These are phyloP conservation scores for Ceratina calcarata DNA, from an alignment of 1,140 invertebrate genomes.

Conservation along the genomic window DNA sequence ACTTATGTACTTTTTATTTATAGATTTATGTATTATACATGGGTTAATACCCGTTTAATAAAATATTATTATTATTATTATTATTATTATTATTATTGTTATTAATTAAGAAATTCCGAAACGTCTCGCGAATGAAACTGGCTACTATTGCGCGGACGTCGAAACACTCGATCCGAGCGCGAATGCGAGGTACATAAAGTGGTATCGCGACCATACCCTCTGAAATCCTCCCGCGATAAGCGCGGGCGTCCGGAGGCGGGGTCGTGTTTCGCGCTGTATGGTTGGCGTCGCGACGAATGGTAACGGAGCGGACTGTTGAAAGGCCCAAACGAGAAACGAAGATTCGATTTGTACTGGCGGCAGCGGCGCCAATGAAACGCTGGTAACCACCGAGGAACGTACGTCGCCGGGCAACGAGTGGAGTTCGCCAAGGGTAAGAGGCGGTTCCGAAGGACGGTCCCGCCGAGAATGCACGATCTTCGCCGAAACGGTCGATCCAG, in stretches of 20 bases:
- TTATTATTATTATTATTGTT: too few species aligned
- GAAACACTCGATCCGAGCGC: too few species aligned
- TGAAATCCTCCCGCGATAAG: constrained; percentile 20
- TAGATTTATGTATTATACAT: too few species aligned
- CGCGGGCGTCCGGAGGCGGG: neutral
- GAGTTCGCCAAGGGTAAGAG: constrained; percentile 26
- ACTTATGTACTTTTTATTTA: too few species aligned
- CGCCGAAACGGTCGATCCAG: neutral
- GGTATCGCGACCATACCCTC: too few species aligned
- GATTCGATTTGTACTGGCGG: constrained; percentile 45
- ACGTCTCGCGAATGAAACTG: too few species aligned
- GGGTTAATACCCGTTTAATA: too few species aligned
- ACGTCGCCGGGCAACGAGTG: constrained; percentile 16
- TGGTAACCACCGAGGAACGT: constrained; percentile 62
- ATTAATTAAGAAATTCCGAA: too few species aligned
- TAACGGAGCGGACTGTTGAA: neutral
- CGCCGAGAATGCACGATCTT: constrained; percentile 21
- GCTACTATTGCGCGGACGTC: too few species aligned
- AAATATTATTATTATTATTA: too few species aligned
- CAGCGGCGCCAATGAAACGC: constrained; percentile 58
- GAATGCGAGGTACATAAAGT: too few species aligned
- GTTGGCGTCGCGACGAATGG: constrained; percentile 13
- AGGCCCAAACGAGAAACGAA: neutral
- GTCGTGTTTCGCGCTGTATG: constrained; percentile 50
- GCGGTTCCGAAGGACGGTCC: constrained; percentile 6